Evolutionary conservation across 2,797 vertebrate species (phyloP).

Genomic region (Periparus ater): DNA sequence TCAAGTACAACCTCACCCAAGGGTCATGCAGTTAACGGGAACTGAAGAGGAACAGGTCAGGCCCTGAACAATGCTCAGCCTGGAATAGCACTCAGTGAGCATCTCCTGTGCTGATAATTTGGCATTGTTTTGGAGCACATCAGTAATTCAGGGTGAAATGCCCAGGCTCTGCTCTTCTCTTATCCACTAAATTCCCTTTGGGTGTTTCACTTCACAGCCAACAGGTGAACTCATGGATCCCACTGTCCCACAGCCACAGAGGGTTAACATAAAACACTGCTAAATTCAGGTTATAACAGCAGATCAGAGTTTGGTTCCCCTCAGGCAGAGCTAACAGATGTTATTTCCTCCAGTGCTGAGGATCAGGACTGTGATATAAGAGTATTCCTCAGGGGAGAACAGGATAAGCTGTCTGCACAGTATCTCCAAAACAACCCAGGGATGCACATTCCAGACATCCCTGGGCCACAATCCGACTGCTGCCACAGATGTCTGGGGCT

Average conservation of each 20-base stretch:
- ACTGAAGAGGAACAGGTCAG: not conserved
- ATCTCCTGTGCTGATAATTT: not conserved
- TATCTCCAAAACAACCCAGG: not conserved
- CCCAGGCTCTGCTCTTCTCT: not conserved
- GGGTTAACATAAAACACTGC: not conserved
- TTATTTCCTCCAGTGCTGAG: not conserved
- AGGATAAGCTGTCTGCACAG: not conserved
- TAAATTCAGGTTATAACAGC: not conserved
- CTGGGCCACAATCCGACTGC: not conserved
- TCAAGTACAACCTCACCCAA: not conserved
- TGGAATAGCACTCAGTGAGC: slow-evolving; percentile 9
- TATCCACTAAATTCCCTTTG: not conserved
- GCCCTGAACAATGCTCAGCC: slow-evolving; percentile 10
- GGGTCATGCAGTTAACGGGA: not conserved
- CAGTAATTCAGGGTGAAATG: not conserved
- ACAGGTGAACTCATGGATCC: not conserved
- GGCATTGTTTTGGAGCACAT: not conserved
- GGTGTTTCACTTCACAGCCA: not conserved
- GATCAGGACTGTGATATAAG: not conserved
- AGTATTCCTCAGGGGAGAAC: not conserved
- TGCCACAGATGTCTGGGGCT: not conserved
- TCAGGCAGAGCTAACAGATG: slow-evolving; percentile 19
- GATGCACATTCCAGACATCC: slow-evolving; percentile 47
- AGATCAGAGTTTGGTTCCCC: not conserved
- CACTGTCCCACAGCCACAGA: not conserved